A percentile compares a stretch with the other conserved stretches of the same genome.
phyloP scores from a whole-genome alignment of 2,113 vertebrate genomes.

The Mastomys coucha region DNA sequence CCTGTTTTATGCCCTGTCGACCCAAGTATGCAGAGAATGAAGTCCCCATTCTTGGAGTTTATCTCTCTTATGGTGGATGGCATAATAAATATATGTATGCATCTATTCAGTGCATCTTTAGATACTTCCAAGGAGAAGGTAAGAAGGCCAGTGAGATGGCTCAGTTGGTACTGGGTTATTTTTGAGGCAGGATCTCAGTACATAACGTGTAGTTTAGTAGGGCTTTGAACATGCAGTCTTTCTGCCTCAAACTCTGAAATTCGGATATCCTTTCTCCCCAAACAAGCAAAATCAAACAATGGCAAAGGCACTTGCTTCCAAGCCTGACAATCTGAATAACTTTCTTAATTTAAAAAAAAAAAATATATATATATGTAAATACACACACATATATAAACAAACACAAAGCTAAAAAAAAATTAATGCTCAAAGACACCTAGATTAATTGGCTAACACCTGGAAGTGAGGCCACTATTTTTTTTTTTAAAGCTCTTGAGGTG shows the following conservation, averaged over 20 bases:
- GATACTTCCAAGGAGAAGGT: background rate
- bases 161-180: background rate
- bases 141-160: background rate
- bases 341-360: background rate
- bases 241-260: background rate
- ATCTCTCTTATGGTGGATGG: background rate
- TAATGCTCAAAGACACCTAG: background rate
- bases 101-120: background rate
- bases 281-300: background rate
- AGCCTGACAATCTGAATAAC: background rate
- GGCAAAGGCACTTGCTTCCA: background rate
- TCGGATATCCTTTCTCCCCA: background rate
- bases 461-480: background rate
- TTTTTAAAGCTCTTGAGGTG: background rate
- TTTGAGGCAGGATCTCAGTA: background rate
- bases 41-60: no score
- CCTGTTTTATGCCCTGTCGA: background rate
- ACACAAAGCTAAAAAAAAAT: background rate
- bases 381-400: no score
- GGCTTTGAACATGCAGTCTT: background rate
- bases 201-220: background rate
- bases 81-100: background rate
- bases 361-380: background rate
- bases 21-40: background rate
- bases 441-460: background rate